A percentile compares a stretch with the other conserved stretches of the same genome.
These are phyloP conservation scores for Myzus persicae DNA, from an alignment of 1,140 invertebrate genomes.

Conservation along the genomic window DNA sequence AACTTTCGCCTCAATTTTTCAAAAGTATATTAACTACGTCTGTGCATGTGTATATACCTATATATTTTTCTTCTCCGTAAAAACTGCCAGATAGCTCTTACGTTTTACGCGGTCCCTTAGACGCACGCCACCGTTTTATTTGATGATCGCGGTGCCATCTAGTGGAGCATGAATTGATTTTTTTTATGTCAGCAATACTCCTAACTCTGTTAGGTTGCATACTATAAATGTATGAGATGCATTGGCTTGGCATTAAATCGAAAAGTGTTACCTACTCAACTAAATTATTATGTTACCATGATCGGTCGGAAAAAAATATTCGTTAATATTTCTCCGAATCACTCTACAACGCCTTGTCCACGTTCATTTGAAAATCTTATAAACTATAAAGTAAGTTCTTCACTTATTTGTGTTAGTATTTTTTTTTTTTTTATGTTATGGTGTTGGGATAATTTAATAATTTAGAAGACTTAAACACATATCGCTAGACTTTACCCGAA, in stretches of 20 bases:
- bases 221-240: too few relatives aligned
- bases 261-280: too few relatives aligned
- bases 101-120: neutral
- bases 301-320: too few relatives aligned
- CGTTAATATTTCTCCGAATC: too few relatives aligned
- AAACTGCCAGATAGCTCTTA: neutral
- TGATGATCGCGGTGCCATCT: neutral
- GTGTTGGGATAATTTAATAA: neutral
- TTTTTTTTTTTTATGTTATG: neutral
- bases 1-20: slow-evolving; percentile 44
- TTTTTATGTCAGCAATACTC: neutral
- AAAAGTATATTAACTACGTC: slow-evolving; percentile 22
- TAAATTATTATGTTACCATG: too few relatives aligned
- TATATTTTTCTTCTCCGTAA: neutral
- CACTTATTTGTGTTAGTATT: too few relatives aligned
- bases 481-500: neutral
- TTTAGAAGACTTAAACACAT: neutral
- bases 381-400: neutral
- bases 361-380: neutral
- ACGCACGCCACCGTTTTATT: neutral
- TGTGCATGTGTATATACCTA: neutral
- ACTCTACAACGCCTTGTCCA: neutral
- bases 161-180: neutral
- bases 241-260: too few relatives aligned
- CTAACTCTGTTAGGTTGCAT: too few relatives aligned